Evolutionary conservation across 2,797 vertebrate species (phyloP), one percentile per base, ranked within the genome.

Genomic region (Liparis tanakae): DNA sequence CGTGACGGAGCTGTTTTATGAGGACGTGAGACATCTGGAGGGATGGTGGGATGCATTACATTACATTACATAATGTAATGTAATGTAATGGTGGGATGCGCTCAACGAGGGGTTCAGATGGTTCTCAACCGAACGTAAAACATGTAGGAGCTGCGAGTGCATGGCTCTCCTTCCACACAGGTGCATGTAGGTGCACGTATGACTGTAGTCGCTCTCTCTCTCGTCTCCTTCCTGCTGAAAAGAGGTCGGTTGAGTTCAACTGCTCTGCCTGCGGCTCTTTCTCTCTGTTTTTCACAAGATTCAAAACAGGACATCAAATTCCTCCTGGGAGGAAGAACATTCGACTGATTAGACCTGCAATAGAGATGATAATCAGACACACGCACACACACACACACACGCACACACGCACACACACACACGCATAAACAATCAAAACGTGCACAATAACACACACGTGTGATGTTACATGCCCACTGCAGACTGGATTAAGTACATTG

Each of bases 301-400:
- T 81, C 69, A 86, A 88, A 91, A 91, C 86, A 88, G 87, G 79
- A 88, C 70, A 61, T 84, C 57, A 74, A 74, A 50, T 68, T 83
- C 70, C 81, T 86, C 87, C 87, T 80, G 72, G 10, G 71, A 85
- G 86, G 85, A 90, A 88, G 82, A 74, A 20, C 84, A 83, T 85
- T 74, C 51, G 72, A 55, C 79, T 85, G 87, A 91, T 89, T 77
- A 74, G 81, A 72, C 1, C 8, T 10, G 58, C 75, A 60, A 79
- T 73, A 69, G 66, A 88, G 81, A 88, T 84, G 59, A 68, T 67
- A 44, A 86, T 80, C 71, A 60, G n/a, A 12, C 61, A 50, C 63
- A 18, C 43, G 25, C 34, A 18, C 62, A 55, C 51, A 39, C 43
- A 53, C 36, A 60, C 57, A 41, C 20, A 44, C 55, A 25, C 33